phyloP scores from a whole-genome alignment of 2,888 invertebrate species.

The Luperina nickerlii region DNA sequence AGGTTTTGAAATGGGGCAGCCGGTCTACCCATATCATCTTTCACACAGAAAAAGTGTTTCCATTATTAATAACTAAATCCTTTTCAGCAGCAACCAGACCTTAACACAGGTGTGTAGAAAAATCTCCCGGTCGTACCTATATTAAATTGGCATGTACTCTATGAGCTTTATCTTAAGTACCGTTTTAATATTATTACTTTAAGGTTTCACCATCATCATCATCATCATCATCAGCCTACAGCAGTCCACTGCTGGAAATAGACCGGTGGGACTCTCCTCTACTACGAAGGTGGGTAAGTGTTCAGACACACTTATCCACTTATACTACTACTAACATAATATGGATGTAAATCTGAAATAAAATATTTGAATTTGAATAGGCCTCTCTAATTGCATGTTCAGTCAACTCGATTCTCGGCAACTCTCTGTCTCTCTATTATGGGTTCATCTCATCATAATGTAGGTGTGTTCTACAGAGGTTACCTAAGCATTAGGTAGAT shows the following conservation, averaged over 20 bases:
- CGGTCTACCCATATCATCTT: too few relatives aligned
- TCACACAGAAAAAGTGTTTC: not conserved
- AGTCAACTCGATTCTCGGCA: not conserved
- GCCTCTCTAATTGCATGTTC: not conserved
- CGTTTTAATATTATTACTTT: not conserved
- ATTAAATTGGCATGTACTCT: constrained; percentile 27
- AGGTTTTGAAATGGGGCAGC: too few relatives aligned
- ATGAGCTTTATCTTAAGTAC: not conserved
- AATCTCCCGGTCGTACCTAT: constrained; percentile 13
- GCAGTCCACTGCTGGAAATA: not conserved
- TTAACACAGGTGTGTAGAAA: constrained; percentile 39
- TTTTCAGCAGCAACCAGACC: not conserved
- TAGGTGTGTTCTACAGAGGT: not conserved
- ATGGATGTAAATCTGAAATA: too few relatives aligned
- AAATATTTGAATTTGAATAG: too few relatives aligned
- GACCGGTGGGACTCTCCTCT: too few relatives aligned
- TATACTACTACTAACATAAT: too few relatives aligned
- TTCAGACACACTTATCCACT: too few relatives aligned
- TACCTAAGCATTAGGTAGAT: not conserved
- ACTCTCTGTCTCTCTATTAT: not conserved
- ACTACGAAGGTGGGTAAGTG: too few relatives aligned
- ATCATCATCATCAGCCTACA: not conserved
- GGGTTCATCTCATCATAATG: constrained; percentile 34
- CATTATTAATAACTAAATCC: not conserved
- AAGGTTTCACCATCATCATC: not conserved